Evolutionary conservation across 2,113 vertebrate genomes (phyloP), one percentile per base, ranked within the genome.

Genomic region (Prochilodus magdalenae): DNA sequence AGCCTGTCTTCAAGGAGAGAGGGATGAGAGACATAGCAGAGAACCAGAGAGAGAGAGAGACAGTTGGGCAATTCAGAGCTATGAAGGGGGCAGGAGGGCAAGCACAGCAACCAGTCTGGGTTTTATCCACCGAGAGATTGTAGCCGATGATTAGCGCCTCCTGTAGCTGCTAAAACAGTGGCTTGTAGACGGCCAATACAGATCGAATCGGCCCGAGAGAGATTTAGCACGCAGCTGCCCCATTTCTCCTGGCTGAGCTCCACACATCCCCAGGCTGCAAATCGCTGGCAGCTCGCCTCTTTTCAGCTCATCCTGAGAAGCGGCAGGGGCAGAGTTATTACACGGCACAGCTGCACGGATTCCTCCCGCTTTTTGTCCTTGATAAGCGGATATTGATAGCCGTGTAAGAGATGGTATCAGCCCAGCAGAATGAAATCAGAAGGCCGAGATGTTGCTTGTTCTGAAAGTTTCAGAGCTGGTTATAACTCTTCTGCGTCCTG

Each of bases 201-300:
- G 93, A 94, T 92, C 91, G 90, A 93, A 94, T 93, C 91, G 92
- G n/a, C 89, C 89, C 79, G 86, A 89, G 87, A 87, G 87, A 90
- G 92, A 92, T 92, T 95, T 93, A 90, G 87, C 82, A 79, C 86
- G 85, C 92, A 94, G 90, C 90, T 93, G 92, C 89, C 84, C 59
- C 33, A 79, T 83, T 79, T 80, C 72, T 53, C 30, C 57, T n/a
- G 26, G n/a, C 33, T 79, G 55, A 75, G 57, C 27, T 47, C 71
- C 47, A 10, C 49, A 59, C 10, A 59, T 5, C 73, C 70, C 55
- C 57, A 55, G 29, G 20, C 63, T 18, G 24, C 49, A 83, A 30
- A 83, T 80, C 70, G 44, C 49, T 73, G 57, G 26, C 75, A 72
- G 55, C 44, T 29, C 75, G 47, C 74, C 67, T 65, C 69, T 8